These are phyloP conservation scores for Caenorhabditis sp. DNA, from an alignment of 2,888 invertebrate species.

Conservation along the genomic window DNA sequence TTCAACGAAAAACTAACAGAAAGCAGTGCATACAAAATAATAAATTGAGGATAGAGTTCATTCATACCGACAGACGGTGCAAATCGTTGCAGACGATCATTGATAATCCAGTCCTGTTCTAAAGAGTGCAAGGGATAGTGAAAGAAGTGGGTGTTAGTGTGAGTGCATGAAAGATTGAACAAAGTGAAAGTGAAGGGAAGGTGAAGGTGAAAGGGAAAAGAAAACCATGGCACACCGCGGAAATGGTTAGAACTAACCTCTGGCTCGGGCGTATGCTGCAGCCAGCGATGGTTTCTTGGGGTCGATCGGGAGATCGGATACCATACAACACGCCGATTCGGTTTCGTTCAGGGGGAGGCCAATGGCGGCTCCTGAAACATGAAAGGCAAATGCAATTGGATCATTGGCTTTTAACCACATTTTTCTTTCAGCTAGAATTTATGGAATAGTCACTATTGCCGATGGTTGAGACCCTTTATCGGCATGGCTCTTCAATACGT, in stretches of 20 bases:
- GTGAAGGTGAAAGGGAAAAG: constrained; percentile 8
- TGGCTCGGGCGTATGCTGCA: constrained; percentile 94
- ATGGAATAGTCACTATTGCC: too few relatives aligned
- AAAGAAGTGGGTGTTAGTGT: constrained; percentile 21
- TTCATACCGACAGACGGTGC: constrained; percentile 60
- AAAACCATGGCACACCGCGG: constrained; percentile 8
- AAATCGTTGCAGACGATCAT: constrained; percentile 64
- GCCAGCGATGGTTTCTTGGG: constrained; percentile 87
- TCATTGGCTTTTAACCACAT: too few relatives aligned
- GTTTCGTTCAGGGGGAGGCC: constrained; percentile 89
- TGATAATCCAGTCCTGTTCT: constrained; percentile 68
- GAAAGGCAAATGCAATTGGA: too few relatives aligned
- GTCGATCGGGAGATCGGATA: constrained; percentile 89
- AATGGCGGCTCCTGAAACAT: constrained; percentile 90
- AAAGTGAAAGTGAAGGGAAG: constrained; percentile 8
- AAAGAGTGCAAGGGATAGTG: constrained; percentile 36
- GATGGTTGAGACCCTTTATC: too few relatives aligned
- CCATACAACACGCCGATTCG: constrained; percentile 94
- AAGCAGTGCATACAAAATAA: constrained; percentile 40
- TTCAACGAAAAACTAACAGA: constrained; percentile 26
- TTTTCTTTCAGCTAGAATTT: too few relatives aligned
- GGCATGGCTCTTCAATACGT: too few relatives aligned
- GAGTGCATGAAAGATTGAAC: constrained; percentile 41
- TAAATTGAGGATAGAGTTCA: constrained; percentile 11
- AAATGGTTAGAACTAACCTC: constrained; percentile 85